Conservation (phyloP, 2,888 invertebrate species). For the Ennomos fuscantarius region DNA sequence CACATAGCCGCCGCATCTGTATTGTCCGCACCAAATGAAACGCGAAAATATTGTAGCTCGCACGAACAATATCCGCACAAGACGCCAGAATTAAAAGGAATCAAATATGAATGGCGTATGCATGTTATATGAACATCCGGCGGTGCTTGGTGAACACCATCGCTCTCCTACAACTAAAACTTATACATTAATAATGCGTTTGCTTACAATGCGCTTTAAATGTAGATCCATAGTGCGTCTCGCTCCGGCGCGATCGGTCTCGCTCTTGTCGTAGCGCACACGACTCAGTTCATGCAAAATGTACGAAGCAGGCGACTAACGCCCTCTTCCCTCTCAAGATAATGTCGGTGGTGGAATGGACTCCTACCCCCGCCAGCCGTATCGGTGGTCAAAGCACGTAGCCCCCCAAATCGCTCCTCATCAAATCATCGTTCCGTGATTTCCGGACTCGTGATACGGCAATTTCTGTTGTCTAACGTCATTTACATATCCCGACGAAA, state of each 20-base stretch:
- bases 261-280: constrained; percentile 56
- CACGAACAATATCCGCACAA: constrained; percentile 48
- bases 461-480: constrained; percentile 38
- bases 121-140: constrained; percentile 80
- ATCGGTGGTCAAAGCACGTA: constrained; percentile 56
- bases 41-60: constrained; percentile 44
- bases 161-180: constrained; percentile 82
- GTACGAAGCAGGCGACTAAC: constrained; percentile 70
- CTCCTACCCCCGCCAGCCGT: constrained; percentile 30
- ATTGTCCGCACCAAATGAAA: neutral
- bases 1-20: neutral
- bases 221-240: constrained; percentile 77
- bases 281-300: constrained; percentile 76
- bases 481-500: constrained; percentile 40
- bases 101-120: constrained; percentile 81
- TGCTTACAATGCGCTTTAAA: constrained; percentile 85
- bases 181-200: constrained; percentile 84
- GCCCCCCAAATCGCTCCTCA: constrained; percentile 39
- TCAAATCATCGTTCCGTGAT: constrained; percentile 48
- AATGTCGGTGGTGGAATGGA: constrained; percentile 48
- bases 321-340: constrained; percentile 71
- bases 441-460: constrained; percentile 42
- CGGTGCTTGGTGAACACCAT: constrained; percentile 64
- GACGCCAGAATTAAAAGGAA: constrained; percentile 82
- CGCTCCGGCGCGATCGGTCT: constrained; percentile 50